Evolutionary conservation across 2,888 invertebrate genomes (phyloP).

Genomic region (Noctua pronuba): DNA sequence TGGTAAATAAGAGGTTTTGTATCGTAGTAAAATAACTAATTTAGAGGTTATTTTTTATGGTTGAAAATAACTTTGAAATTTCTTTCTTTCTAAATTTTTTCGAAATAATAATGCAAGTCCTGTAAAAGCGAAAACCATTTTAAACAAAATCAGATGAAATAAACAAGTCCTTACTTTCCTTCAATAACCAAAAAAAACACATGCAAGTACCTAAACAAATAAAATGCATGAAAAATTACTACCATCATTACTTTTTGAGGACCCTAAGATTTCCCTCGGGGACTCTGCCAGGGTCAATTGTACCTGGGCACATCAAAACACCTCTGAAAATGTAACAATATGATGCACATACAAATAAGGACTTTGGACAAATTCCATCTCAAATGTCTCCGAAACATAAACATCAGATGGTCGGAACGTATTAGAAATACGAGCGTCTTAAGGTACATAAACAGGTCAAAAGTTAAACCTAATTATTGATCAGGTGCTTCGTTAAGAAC

Average conservation of each 20-base stretch:
- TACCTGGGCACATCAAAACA: neutral
- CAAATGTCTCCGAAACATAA: too few relatives aligned
- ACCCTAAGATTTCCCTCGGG: slow-evolving; percentile 44
- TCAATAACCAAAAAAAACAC: neutral
- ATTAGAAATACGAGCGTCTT: too few relatives aligned
- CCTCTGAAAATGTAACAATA: slow-evolving; percentile 4
- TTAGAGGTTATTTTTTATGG: slow-evolving; percentile 21
- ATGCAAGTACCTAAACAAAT: slow-evolving; percentile 5
- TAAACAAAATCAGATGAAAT: neutral
- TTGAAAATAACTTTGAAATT: neutral
- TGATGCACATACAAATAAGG: too few relatives aligned
- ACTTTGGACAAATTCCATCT: too few relatives aligned
- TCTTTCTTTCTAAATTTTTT: neutral
- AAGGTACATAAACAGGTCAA: neutral
- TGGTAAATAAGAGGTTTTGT: slow-evolving; percentile 20
- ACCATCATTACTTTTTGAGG: slow-evolving; percentile 28
- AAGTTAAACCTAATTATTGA: neutral
- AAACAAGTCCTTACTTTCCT: neutral
- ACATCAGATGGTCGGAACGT: too few relatives aligned
- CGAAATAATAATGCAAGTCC: neutral
- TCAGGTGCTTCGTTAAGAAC: neutral
- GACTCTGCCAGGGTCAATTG: slow-evolving; percentile 4
- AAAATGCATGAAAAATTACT: slow-evolving; percentile 23
- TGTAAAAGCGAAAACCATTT: neutral
- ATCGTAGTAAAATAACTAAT: slow-evolving; percentile 4